Conservation (phyloP, 2,113 vertebrate genomes). For the Recurvirostra avosetta region DNA sequence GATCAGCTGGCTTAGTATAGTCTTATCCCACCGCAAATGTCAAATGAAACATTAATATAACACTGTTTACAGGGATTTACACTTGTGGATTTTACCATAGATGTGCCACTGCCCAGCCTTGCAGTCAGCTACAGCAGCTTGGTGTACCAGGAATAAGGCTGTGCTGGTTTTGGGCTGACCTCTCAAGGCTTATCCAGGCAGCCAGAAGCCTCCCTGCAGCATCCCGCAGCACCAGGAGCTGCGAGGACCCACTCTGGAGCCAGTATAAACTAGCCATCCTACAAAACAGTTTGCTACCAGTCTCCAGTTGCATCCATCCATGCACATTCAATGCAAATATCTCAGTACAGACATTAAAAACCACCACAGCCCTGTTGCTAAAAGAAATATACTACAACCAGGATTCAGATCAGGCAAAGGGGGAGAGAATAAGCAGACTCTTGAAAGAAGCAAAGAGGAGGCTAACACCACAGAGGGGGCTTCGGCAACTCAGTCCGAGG, state of each 20-base stretch:
- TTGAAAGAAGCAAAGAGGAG: background rate
- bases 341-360: background rate
- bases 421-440: background rate
- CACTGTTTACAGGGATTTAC: background rate
- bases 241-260: background rate
- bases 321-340: background rate
- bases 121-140: background rate
- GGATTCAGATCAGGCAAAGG: background rate
- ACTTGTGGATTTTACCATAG: accelerated
- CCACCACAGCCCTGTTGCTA: background rate
- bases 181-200: background rate
- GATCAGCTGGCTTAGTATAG: background rate
- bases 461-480: background rate
- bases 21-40: background rate
- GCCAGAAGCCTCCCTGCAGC: background rate
- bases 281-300: background rate
- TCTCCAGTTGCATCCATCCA: background rate
- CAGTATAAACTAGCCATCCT: background rate
- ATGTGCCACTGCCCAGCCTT: background rate
- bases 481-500: background rate
- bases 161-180: background rate
- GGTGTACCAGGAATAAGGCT: background rate
- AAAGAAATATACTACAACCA: accelerated
- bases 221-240: background rate
- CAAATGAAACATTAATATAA: background rate